Base-by-base conservation (phyloP, 2,113 vertebrate genomes). In the Chaetodon trifascialis region DNA sequence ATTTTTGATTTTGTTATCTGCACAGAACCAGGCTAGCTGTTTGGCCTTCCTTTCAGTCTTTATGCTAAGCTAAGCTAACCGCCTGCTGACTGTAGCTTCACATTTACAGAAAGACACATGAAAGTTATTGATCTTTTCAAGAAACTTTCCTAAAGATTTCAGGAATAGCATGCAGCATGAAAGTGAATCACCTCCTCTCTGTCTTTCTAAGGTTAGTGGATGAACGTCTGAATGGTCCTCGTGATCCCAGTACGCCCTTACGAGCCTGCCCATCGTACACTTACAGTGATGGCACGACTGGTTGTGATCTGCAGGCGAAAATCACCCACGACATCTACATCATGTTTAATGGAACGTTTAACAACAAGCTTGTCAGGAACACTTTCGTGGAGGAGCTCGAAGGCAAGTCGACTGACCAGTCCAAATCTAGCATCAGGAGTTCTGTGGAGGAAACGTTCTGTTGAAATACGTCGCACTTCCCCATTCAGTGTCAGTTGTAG, bases 271-370 rank as follows among this genome's bases (percentile, higher is more conserved):
- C 44, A 0, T 11, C 0, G 0, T 90, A 88, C 73, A 17, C 0
- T 2, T 1, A 7, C 44, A 42, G 16, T 0, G 9, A 0, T 0
- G 36, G 3, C 1, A 85, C 5, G 80, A 89, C 71, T 8, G 89
- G 83, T 2, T 96, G 95, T 49, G 2, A 70, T 55, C 63, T 96
- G 46, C 6, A 55, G 25, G 60, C 62, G 0, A 2, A 0, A 0
- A 0, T 0, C 0, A 0, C 0, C 0, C 0, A n/a, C 0, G 0
- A 0, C 0, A 42, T 91, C 0, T 0, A 0, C 3, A 64, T 94
- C n/a, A 19, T 88, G 7, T 55, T 95, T 2, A 95, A 74, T 1
- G 89, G 75, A 46, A 94, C 87, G 15, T 4, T 12, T 9, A 52
- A 88, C 10, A 56, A 55, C 16, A 34, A 0, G 0, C 0, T 1